Base-by-base conservation (phyloP, 2,113 vertebrate species). In the Pimephales promelas region DNA sequence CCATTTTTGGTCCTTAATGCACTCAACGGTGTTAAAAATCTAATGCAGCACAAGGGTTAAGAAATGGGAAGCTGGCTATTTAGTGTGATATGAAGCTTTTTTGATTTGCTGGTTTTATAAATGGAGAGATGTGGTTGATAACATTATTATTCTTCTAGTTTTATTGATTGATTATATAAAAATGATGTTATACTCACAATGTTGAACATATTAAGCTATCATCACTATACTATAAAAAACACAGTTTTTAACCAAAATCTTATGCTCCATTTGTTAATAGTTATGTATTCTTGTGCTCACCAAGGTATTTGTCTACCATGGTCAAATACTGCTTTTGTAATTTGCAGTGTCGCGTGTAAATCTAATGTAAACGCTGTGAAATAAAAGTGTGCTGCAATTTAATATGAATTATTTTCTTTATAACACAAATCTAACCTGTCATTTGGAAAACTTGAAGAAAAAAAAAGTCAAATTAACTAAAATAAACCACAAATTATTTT, bases 401-500 rank as follows among this genome's bases (percentile, higher is more conserved):
- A 54, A 18, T 8, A 11, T 11, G 4, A 40, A 40, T 9, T 40
- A n/a, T 40, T 40, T 40, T 34, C 4, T 40, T 40, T 40, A 10
- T 5, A 11, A 66, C 2, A 22, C 4, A 68, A 1, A 66, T 22
- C 18, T 8, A 54, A 54, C 6, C 52, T 9, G 16, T 68, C 64
- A 66, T 14, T 16, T 31, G 61, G 61, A 64, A 62, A 66, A 68
- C 34, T 36, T 47, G 68, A 71, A 71, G 13, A 70, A 68, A 68
- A 52, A 34, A 56, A 3, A 40, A 20, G 52, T 54, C 7, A 22
- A 47, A 45, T 14, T 14, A 45, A 47, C 10, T 14, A 45, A 47
- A 20, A 71, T 71, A 72, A 68, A 74, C 5, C 26, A 24, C 36
- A 86, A 40, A 61, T 22, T 79, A 26, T 52, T 75, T 20, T 89